phyloP scores from a whole-genome alignment of 2,797 vertebrate species.

The Alauda arvensis region DNA sequence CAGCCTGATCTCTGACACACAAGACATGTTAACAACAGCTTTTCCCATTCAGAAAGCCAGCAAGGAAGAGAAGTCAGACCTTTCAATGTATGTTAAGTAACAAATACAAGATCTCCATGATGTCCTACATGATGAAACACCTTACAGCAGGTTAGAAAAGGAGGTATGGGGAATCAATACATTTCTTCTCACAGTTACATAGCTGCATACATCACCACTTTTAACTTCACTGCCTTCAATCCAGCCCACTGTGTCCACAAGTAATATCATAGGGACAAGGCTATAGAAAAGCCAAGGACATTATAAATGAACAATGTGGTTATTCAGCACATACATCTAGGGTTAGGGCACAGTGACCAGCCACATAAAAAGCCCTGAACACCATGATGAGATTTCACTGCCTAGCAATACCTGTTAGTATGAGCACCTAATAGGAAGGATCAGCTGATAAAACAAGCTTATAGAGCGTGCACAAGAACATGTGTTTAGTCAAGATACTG shows the following conservation, averaged over 20 bases:
- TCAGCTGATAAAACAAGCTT: not conserved
- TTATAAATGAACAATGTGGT: constrained; percentile 52
- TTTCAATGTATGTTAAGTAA: constrained; percentile 62
- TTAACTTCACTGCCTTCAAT: constrained; percentile 54
- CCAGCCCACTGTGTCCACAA: constrained; percentile 55
- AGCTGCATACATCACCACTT: constrained; percentile 62
- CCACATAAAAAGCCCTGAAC: constrained; percentile 9
- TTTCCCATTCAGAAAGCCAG: constrained; percentile 51
- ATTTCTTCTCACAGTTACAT: constrained; percentile 59
- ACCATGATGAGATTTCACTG: not conserved
- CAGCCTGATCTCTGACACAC: constrained; percentile 61
- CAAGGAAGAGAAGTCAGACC: constrained; percentile 52
- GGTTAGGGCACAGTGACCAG: constrained; percentile 58
- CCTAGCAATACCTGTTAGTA: not conserved
- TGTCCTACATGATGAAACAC: constrained; percentile 57
- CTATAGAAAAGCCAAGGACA: constrained; percentile 60
- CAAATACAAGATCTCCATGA: constrained; percentile 63
- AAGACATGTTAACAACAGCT: constrained; percentile 61
- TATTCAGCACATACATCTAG: constrained; percentile 44
- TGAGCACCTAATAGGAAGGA: not conserved
- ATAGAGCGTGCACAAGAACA: not conserved
- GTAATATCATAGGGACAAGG: constrained; percentile 42
- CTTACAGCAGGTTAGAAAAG: constrained; percentile 54
- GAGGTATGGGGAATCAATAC: constrained; percentile 54
- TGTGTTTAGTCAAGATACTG: not conserved